These are phyloP conservation scores for Nasonia giraulti DNA, from an alignment of 1,140 invertebrate genomes.

Conservation along the genomic window DNA sequence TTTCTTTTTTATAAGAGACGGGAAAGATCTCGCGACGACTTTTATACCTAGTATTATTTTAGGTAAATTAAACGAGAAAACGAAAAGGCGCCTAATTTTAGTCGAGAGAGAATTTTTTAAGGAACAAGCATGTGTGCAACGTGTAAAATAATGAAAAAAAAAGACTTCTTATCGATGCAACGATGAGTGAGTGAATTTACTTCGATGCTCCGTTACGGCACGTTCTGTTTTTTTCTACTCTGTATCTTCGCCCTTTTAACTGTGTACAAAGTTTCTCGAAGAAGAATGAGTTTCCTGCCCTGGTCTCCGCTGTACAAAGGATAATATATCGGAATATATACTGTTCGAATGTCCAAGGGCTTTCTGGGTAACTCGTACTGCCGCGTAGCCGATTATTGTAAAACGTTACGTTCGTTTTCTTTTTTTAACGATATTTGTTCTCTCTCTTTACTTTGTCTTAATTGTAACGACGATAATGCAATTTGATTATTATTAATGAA, in stretches of 20 bases:
- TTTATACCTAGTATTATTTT: slow-evolving; percentile 52
- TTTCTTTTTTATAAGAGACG: slow-evolving; percentile 4
- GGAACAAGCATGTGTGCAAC: slow-evolving; percentile 9
- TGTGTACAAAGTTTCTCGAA: not conserved
- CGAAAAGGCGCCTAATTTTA: slow-evolving; percentile 37
- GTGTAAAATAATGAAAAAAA: slow-evolving; percentile 20
- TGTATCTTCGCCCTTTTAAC: slow-evolving; percentile 21
- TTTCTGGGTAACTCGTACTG: slow-evolving; percentile 15
- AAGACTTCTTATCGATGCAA: slow-evolving; percentile 39
- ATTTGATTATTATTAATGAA: slow-evolving; percentile 62
- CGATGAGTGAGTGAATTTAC: not conserved
- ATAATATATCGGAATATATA: slow-evolving; percentile 13
- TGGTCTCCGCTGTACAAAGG: slow-evolving; percentile 32
- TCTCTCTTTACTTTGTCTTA: slow-evolving; percentile 45
- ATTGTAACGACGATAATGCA: slow-evolving; percentile 52
- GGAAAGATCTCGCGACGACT: slow-evolving; percentile 21
- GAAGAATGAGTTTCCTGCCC: not conserved
- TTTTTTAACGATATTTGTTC: slow-evolving; percentile 42
- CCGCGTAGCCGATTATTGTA: slow-evolving; percentile 3
- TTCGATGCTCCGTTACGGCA: slow-evolving; percentile 5
- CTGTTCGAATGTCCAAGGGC: slow-evolving; percentile 21
- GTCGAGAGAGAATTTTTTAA: slow-evolving; percentile 46
- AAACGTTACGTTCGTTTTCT: slow-evolving; percentile 32
- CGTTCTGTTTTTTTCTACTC: slow-evolving; percentile 12
- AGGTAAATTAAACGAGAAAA: slow-evolving; percentile 10